Conservation (phyloP, 2,113 vertebrate genomes). For the Danio rerio region DNA sequence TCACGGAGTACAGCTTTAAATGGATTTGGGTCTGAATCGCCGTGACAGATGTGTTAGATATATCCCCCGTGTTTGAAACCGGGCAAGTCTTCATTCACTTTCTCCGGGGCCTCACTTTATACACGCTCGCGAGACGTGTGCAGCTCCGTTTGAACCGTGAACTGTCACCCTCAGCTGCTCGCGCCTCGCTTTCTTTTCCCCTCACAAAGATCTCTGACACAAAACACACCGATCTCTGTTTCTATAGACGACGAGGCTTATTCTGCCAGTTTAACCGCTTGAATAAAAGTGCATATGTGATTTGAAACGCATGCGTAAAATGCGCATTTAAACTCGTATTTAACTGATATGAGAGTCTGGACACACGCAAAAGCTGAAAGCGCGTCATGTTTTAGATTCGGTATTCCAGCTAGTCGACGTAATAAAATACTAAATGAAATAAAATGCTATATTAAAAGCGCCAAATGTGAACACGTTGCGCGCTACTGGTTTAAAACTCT, state of each 20-base stretch:
- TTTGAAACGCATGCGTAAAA: slow-evolving; percentile 88
- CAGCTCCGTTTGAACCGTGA: slow-evolving; percentile 82
- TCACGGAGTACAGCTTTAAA: slow-evolving; percentile 79
- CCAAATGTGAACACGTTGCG: too few relatives aligned
- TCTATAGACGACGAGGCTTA: slow-evolving; percentile 88
- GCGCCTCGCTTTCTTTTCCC: slow-evolving; percentile 80
- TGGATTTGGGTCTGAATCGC: slow-evolving; percentile 79
- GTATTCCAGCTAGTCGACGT: neutral
- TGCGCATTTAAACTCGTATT: slow-evolving; percentile 69
- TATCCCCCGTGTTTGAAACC: slow-evolving; percentile 73
- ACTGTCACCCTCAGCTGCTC: slow-evolving; percentile 98
- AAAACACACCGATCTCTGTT: slow-evolving; percentile 92
- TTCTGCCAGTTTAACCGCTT: slow-evolving; percentile 86
- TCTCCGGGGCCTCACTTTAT: slow-evolving; percentile 68
- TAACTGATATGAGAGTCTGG: slow-evolving; percentile 71
- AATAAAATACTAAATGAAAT: too few relatives aligned
- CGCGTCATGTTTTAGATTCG: neutral
- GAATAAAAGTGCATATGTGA: slow-evolving; percentile 93
- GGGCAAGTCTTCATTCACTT: slow-evolving; percentile 78
- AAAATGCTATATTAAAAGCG: too few relatives aligned
- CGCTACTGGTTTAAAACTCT: too few relatives aligned
- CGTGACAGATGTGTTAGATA: slow-evolving; percentile 98
- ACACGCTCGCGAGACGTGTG: slow-evolving; percentile 86
- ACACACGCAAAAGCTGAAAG: slow-evolving; percentile 1
- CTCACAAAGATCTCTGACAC: slow-evolving; percentile 87